Percentiles rank a stretch among this genome's conserved stretches.
Conservation (phyloP, 2,113 vertebrate genomes). For the Cyphomyrus discorhynchus region DNA sequence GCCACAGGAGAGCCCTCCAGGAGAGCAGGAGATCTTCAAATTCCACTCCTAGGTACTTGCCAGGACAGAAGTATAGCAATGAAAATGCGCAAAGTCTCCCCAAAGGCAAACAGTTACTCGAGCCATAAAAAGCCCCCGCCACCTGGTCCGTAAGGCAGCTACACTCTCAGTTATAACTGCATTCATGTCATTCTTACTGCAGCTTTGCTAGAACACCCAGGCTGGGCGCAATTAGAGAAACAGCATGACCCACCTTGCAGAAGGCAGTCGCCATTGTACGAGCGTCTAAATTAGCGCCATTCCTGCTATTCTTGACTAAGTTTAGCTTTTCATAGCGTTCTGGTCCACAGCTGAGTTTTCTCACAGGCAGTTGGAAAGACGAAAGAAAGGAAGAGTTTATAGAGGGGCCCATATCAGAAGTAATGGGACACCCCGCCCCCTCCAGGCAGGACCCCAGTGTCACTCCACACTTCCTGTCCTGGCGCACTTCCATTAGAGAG, state of each 20-base stretch:
- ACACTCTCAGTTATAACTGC: background rate
- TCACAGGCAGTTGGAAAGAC: background rate
- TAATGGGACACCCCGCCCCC: background rate
- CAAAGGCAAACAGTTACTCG: background rate
- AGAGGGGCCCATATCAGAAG: background rate
- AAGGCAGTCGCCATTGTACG: background rate
- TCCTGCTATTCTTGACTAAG: background rate
- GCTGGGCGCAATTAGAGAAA: background rate
- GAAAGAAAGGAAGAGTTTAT: background rate
- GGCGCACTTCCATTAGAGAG: background rate
- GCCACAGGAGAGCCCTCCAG: background rate
- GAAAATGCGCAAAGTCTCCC: background rate
- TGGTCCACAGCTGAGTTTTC: background rate
- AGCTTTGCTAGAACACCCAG: background rate
- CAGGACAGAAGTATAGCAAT: background rate
- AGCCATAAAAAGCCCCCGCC: background rate
- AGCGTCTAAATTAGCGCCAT: background rate
- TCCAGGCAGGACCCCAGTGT: background rate
- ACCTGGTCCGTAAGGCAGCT: background rate
- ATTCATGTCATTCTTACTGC: background rate
- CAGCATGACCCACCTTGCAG: background rate
- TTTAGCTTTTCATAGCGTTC: background rate
- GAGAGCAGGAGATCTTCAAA: no score
- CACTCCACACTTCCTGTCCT: background rate
- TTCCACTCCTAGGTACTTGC: background rate